Percentiles rank a stretch among this genome's conserved stretches.
Evolutionary conservation across 1,140 invertebrate species (phyloP).

Genomic region (Dufourea novaeangliae): DNA sequence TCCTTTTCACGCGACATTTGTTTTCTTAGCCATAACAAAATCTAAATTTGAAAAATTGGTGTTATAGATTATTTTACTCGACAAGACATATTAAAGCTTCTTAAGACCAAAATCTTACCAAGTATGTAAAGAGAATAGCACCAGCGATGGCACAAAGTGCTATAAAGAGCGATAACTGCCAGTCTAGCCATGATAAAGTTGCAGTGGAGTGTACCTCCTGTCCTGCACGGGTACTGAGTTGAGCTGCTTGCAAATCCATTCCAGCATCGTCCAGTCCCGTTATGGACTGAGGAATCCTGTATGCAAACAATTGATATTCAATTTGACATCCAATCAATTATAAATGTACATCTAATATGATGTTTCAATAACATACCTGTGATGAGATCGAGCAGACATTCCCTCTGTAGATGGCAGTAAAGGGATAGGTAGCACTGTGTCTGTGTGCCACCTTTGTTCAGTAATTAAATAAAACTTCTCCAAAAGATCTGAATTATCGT

Average conservation of each 20-base stretch:
- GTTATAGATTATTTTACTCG: background rate
- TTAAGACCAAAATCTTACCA: constrained; percentile 68
- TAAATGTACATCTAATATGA: background rate
- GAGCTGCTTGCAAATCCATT: constrained; percentile 80
- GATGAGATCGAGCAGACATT: constrained; percentile 79
- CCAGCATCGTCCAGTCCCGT: constrained; percentile 81
- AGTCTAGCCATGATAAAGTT: constrained; percentile 78
- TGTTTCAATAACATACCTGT: constrained; percentile 69
- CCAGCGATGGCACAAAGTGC: constrained; percentile 78
- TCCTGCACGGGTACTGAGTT: constrained; percentile 74
- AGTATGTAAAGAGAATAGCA: constrained; percentile 80
- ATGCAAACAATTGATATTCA: constrained; percentile 21
- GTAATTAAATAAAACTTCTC: constrained; percentile 73
- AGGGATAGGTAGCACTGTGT: constrained; percentile 72
- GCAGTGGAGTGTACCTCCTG: constrained; percentile 76
- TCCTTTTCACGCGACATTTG: constrained; percentile 82
- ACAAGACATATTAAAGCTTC: no score
- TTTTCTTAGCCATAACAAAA: constrained; percentile 82
- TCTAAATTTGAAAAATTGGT: constrained; percentile 54
- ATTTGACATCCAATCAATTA: background rate
- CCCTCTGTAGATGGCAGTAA: constrained; percentile 75
- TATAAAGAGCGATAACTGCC: constrained; percentile 78
- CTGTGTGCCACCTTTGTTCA: constrained; percentile 72
- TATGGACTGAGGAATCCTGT: constrained; percentile 79
- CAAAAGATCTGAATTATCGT: constrained; percentile 64